phyloP scores from a whole-genome alignment of 2,113 vertebrate species.

The Elaphurus davidianus region DNA sequence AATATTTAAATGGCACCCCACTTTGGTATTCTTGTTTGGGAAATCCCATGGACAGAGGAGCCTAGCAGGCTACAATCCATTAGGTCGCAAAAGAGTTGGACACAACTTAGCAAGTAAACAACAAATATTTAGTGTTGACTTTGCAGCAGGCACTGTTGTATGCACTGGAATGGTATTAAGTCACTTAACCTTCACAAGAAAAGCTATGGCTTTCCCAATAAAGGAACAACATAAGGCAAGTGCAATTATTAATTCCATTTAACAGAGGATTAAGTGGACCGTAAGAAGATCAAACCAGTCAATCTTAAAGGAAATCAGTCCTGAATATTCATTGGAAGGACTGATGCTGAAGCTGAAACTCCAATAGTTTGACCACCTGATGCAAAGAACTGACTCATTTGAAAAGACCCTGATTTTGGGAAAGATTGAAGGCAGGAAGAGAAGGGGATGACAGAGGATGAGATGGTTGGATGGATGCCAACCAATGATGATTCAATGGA shows the following conservation, averaged over 20 bases:
- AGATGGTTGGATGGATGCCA: neutral
- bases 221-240: neutral
- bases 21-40: neutral
- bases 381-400: neutral
- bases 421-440: neutral
- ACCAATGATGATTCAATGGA: neutral
- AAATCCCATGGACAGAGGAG: neutral
- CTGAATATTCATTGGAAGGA: neutral
- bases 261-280: neutral
- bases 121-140: neutral
- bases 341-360: neutral
- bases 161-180: neutral
- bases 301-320: neutral
- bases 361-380: neutral
- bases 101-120: neutral
- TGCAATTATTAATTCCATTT: neutral
- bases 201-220: neutral
- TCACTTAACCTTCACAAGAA: neutral
- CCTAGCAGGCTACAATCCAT: neutral
- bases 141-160: neutral
- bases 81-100: accelerated
- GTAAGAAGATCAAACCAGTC: neutral
- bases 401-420: neutral
- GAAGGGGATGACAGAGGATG: neutral
- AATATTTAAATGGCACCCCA: neutral